Conservation (phyloP, 2,113 vertebrate species). For the Neoarius graeffei region DNA sequence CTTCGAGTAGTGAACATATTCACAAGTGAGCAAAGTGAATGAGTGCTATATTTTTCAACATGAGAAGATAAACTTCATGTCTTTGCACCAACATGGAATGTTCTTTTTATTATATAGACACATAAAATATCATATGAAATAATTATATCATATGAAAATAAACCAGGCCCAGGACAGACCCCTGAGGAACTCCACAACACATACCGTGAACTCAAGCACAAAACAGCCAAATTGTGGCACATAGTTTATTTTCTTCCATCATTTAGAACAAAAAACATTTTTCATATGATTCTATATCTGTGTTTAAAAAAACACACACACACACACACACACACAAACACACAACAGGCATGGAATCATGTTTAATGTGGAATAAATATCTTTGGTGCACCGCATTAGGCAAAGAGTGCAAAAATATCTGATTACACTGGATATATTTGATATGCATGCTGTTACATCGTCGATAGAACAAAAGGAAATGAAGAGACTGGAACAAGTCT, state of each 20-base stretch:
- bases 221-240: neutral
- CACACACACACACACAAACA: neutral
- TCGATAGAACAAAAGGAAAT: slow-evolving; percentile 22
- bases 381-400: slow-evolving; percentile 62
- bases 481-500: neutral
- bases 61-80: no score
- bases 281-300: neutral
- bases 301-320: neutral
- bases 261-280: neutral
- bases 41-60: no score
- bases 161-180: neutral
- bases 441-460: slow-evolving; percentile 22
- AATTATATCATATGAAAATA: no score
- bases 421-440: slow-evolving; percentile 26
- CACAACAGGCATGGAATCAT: slow-evolving; percentile 31
- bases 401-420: slow-evolving; percentile 65
- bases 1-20: no score
- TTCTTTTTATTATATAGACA: no score
- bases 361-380: slow-evolving; percentile 61
- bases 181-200: neutral
- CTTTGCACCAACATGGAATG: no score
- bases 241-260: slow-evolving; percentile 3
- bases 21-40: no score
- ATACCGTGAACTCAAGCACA: no score
- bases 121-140: no score